Base-by-base conservation (phyloP, 2,113 vertebrate species). In the Nycticebus coucang region DNA sequence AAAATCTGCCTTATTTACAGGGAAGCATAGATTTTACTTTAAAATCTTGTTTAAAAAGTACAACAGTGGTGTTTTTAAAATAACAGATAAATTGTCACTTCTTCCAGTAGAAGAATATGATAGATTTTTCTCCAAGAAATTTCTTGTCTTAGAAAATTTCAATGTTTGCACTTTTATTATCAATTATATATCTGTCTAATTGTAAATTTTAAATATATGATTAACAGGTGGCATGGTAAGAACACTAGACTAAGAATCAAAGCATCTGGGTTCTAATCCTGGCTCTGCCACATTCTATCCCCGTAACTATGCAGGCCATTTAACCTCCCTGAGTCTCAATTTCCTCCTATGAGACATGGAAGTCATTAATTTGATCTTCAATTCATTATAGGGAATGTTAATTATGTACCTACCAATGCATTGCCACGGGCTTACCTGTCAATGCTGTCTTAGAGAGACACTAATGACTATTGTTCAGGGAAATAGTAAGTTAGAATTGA, bases 31-130 rank as follows among this genome's bases (percentile, higher is more conserved):
- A 82, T 93, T 93, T 95, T 89, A 74, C 50, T 84, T 93, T 57
- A 94, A 95, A 78, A 86, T 95, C 72, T 13, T 69, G 22, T 91
- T 91, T 94, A 45, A 72, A 87, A 94, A 94, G 28, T 82, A 57
- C 50, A 96, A 85, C 53, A 77, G 60, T 83, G 26, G 2, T 3
- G 77, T 72, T 69, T 89, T 79, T n/a, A 68, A 94, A 91, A 79
- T 17, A 89, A 85, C 15, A n/a, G 53, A 22, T 95, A 74, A 71
- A 94, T 93, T 79, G 2, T 55, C 80, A 90, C 17, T 92, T 30
- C 26, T 87, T 8, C 41, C 66, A 85, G 80, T 85, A 55, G 59
- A 93, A 12, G 8, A 94, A 80, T 94, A 66, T 57, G 9, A 77
- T 80, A 1, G 9, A 75, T 22, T 92, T 94, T 95, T 84, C 22